Conservation (phyloP, 2,888 invertebrate genomes). For the Venusia cambrica region DNA sequence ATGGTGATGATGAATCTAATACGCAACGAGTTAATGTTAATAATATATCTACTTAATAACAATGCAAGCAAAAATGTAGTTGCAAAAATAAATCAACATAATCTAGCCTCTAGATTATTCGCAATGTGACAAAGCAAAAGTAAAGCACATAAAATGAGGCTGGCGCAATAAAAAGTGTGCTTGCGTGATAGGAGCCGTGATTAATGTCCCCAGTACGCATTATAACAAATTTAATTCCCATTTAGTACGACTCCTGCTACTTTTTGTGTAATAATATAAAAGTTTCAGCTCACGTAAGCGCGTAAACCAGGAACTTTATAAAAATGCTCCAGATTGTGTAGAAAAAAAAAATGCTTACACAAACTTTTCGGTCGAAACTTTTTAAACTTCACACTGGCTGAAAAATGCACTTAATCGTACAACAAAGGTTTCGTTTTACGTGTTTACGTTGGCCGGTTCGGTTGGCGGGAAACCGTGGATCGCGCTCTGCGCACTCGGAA, state of each 20-base stretch:
- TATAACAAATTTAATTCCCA: conserved; percentile 50
- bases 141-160: conserved; percentile 23
- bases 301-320: conserved; percentile 9
- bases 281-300: conserved; percentile 12
- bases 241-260: conserved; percentile 38
- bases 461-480: conserved; percentile 34
- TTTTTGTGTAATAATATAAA: conserved; percentile 25
- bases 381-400: conserved; percentile 44
- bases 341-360: conserved; percentile 30
- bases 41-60: too few species aligned
- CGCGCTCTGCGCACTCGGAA: conserved; percentile 45
- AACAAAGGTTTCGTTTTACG: conserved; percentile 34
- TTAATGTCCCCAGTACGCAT: conserved; percentile 51
- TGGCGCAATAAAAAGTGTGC: conserved; percentile 26
- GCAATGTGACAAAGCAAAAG: conserved; percentile 23
- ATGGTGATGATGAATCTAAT: too few species aligned
- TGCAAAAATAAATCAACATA: background rate
- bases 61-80: too few species aligned
- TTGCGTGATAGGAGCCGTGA: conserved; percentile 31
- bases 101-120: conserved; percentile 15
- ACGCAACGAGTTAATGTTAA: too few species aligned
- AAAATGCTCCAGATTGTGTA: conserved; percentile 7
- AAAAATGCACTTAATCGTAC: conserved; percentile 35
- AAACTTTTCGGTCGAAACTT: conserved; percentile 30
- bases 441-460: conserved; percentile 50